These are phyloP conservation scores for Mesoclemmys tuberculata DNA, from an alignment of 2,113 vertebrate species.

Conservation along the genomic window DNA sequence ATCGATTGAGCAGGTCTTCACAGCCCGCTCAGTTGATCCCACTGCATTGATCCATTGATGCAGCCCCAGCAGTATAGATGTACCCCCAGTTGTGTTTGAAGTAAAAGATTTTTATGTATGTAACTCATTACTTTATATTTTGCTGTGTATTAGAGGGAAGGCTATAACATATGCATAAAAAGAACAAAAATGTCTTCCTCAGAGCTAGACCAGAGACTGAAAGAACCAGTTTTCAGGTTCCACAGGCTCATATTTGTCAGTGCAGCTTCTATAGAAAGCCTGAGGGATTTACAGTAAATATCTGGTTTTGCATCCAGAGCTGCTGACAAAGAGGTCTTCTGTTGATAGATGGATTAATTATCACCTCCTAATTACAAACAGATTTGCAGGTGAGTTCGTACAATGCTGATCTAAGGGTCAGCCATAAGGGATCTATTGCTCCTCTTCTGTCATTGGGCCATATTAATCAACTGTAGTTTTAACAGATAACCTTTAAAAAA, in stretches of 20 bases:
- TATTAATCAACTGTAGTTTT: conserved; percentile 80
- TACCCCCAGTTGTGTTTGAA: neutral
- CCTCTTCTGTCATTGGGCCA: conserved; percentile 76
- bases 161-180: neutral
- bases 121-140: conserved; percentile 42
- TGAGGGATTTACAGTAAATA: conserved; percentile 55
- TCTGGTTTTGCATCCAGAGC: conserved; percentile 44
- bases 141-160: conserved; percentile 21
- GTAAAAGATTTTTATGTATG: conserved; percentile 39
- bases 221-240: neutral
- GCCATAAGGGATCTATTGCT: conserved; percentile 75
- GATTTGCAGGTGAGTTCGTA: conserved; percentile 86
- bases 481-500: conserved; percentile 63
- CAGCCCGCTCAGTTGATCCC: too few relatives aligned
- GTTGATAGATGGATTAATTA: conserved; percentile 88
- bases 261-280: conserved; percentile 1
- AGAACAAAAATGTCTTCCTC: conserved; percentile 33
- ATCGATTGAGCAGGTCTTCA: too few relatives aligned
- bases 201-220: neutral
- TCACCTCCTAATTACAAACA: conserved; percentile 89
- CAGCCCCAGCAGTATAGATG: too few relatives aligned
- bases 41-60: too few relatives aligned
- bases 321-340: conserved; percentile 76
- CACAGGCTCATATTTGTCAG: neutral
- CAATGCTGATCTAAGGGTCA: conserved; percentile 58